Evolutionary conservation across 2,888 invertebrate species (phyloP), one percentile per base, ranked within the genome.

Genomic region (Dicranocentrus wangi): DNA sequence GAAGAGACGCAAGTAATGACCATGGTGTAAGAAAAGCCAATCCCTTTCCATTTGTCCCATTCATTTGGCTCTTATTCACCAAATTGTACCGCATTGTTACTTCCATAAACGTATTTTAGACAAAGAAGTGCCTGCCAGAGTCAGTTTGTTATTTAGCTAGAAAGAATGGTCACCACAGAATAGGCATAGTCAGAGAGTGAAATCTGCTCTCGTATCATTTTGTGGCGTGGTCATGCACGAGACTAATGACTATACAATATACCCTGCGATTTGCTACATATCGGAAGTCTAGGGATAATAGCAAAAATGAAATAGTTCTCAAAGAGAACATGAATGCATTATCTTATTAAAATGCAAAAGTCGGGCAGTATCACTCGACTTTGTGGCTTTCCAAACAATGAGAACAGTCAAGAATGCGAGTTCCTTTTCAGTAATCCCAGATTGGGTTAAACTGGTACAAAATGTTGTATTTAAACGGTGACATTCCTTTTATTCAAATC

Each of bases 381-480:
- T 43, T 75, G 65, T 58, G 75, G 75, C 28, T 66, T 65, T 66
- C 58, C 66, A 55, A 66, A 66, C 75, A 53, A 61, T 72, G 17
- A 47, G 42, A 75, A 39, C 61, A 61, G 21, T 17, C 1, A 2
- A 13, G 47, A 23, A 58, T 58, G 47, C 3, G 15, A 10, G 5
- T 47, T 47, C n/a, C 47, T 47, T 47, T 32, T 32, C 32, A 32
- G 32, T 32, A 32, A 10, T 32, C 32, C 32, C 32, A 32, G 32
- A 32, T 7, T 10, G 32, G 32, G 10, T 32, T 3, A 32, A 32
- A 32, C n/a, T n/a, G n/a, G n/a, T n/a, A n/a, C n/a, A n/a, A n/a
- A n/a, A n/a, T n/a, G n/a, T n/a, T n/a, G n/a, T n/a, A n/a, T n/a
- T n/a, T n/a, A n/a, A n/a, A n/a, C n/a, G n/a, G n/a, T n/a, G n/a